Evolutionary conservation across 2,797 vertebrate genomes (phyloP), one percentile per base, ranked within the genome.

Genomic region (Sebastes nivosus): DNA sequence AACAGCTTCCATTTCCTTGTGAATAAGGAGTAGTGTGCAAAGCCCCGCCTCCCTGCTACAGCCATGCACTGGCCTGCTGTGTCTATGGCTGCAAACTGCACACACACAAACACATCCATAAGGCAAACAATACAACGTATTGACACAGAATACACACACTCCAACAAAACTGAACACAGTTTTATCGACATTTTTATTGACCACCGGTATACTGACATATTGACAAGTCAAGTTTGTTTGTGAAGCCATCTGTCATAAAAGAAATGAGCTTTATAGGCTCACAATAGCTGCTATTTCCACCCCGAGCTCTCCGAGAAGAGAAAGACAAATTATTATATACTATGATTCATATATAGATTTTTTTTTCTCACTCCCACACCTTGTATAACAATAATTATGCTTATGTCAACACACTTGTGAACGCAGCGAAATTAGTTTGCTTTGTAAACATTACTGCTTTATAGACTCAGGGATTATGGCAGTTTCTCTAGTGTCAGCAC

Each of bases 1-100:
- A 99, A 99, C 74, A 99, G 94, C 87, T 99, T 99, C 99, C 98
- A 99, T 95, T 99, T 99, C 93, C 99, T 97, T 86, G 96, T 98
- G 87, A 96, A 96, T 90, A 99, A 95, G 67, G 98, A 99, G 93
- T 99, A 99, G 95, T 99, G 98, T 95, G 97, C 98, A 96, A 99
- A 98, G 83, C 98, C 98, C 92, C 97, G 97, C 83, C 97, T 97
- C 83, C 98, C 98, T 75, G 97, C 98, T 67, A 99, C 97, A 85
- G 98, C 97, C 93, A 99, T 96, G 94, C 97, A 98, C 92, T 99
- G 98, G 71, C 98, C 98, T 77, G 96, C 95, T 58, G 97, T 97
- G 95, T 99, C 98, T 89, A 99, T 98, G 85, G 98, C 97, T 93
- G 98, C 97, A 95, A 98, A 99, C 98, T 99, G 87, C 1, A 69